Conservation (phyloP, 1,140 invertebrate species). For the Capitella teleta region DNA sequence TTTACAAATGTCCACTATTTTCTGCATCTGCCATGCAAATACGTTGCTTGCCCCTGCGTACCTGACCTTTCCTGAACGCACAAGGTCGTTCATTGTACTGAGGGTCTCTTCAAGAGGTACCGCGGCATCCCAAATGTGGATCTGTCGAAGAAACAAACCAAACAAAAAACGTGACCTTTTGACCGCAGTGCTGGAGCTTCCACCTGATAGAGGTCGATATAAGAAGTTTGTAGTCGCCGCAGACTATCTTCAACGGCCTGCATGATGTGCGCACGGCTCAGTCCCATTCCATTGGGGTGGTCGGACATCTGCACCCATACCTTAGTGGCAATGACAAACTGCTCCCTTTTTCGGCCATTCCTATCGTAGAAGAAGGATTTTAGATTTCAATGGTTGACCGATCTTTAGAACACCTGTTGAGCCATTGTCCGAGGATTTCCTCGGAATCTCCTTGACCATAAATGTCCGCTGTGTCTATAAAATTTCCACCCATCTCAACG, state of each 20-base stretch:
- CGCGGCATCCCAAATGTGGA: background rate
- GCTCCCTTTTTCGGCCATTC: too few relatives aligned
- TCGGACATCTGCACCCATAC: background rate
- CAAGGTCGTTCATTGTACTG: background rate
- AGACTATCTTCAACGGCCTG: slow-evolving; percentile 9
- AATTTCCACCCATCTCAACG: too few relatives aligned
- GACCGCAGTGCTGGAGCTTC: too few relatives aligned
- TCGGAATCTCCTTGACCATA: too few relatives aligned
- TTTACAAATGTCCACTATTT: slow-evolving; percentile 19
- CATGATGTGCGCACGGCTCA: slow-evolving; percentile 11
- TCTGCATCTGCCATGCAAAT: slow-evolving; percentile 25
- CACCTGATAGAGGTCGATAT: slow-evolving; percentile 12
- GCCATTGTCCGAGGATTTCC: too few relatives aligned
- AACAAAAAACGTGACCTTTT: too few relatives aligned
- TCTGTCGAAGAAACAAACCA: too few relatives aligned
- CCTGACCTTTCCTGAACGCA: background rate
- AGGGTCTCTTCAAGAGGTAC: background rate
- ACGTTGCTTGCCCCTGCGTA: slow-evolving; percentile 9
- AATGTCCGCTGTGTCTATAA: too few relatives aligned
- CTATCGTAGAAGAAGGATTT: too few relatives aligned
- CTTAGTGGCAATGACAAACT: slow-evolving; percentile 2
- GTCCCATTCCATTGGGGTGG: background rate
- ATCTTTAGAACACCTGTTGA: too few relatives aligned
- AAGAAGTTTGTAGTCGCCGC: slow-evolving; percentile 11
- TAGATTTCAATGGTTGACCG: too few relatives aligned